Conservation (phyloP, 2,113 vertebrate genomes). For the Hyperoodon ampullatus region DNA sequence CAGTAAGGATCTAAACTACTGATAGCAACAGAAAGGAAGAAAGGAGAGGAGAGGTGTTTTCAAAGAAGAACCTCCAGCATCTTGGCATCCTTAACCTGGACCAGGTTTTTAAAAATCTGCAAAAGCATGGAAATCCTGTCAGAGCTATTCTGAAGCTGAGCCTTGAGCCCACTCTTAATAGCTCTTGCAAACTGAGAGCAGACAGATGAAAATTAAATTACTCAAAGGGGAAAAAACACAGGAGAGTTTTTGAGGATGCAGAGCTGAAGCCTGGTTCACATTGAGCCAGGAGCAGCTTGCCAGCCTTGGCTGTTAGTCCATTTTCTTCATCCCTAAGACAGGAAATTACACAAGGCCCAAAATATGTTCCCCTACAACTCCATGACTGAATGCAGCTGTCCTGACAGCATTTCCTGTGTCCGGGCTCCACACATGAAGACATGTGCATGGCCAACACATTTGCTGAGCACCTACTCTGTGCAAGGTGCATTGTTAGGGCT, state of each 20-base stretch:
- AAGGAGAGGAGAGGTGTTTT: not conserved
- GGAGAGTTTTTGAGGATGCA: not conserved
- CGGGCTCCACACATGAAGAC: not conserved
- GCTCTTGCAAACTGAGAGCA: not conserved
- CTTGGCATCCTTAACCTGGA: not conserved
- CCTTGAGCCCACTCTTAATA: not conserved
- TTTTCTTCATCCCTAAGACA: conserved; percentile 43
- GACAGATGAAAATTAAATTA: not conserved
- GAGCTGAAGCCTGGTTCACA: conserved; percentile 22
- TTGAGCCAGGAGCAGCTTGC: conserved; percentile 39
- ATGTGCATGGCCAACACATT: not conserved
- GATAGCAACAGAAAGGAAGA: not conserved
- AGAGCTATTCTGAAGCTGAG: not conserved
- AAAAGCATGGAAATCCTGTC: not conserved
- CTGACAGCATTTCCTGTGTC: not conserved
- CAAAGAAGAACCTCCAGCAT: not conserved
- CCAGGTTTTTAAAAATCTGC: not conserved
- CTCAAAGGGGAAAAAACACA: not conserved
- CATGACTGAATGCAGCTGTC: conserved; percentile 42
- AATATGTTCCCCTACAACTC: not conserved
- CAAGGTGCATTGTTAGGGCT: not conserved
- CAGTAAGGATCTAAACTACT: not conserved
- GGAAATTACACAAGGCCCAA: conserved; percentile 57
- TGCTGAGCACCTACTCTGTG: not conserved
- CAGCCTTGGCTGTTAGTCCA: conserved; percentile 41